A percentile compares a stretch with the other conserved stretches of the same genome.
Conservation (phyloP, 2,797 vertebrate genomes). For the Enteromius afrohamiltoni region DNA sequence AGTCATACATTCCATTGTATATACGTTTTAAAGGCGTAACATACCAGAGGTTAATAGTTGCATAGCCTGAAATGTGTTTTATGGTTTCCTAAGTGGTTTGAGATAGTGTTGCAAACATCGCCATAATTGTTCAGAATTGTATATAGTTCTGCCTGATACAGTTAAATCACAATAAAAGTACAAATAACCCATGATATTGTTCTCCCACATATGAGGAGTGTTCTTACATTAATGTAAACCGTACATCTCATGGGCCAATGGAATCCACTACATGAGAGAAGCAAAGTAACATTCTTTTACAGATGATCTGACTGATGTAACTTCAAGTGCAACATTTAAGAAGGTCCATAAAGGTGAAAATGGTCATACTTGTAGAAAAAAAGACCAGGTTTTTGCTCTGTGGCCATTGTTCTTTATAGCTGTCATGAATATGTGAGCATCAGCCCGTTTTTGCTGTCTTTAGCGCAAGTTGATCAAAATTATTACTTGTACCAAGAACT, state of each 20-base stretch:
- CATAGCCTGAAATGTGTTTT: slow-evolving; percentile 60
- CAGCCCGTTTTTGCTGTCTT: slow-evolving; percentile 28
- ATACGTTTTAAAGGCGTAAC: slow-evolving; percentile 56
- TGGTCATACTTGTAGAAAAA: slow-evolving; percentile 27
- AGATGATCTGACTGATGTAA: slow-evolving; percentile 42
- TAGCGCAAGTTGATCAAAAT: slow-evolving; percentile 15
- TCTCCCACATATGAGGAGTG: slow-evolving; percentile 35
- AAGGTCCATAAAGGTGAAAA: slow-evolving; percentile 30
- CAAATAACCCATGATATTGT: slow-evolving; percentile 42
- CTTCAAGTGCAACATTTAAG: slow-evolving; percentile 54
- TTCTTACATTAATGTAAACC: slow-evolving; percentile 36
- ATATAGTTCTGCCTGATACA: slow-evolving; percentile 52
- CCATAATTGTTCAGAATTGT: slow-evolving; percentile 43
- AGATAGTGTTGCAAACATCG: slow-evolving; percentile 49
- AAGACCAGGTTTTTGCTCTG: slow-evolving; percentile 51
- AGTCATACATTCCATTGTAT: slow-evolving; percentile 60
- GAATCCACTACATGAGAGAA: slow-evolving; percentile 44
- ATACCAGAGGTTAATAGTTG: slow-evolving; percentile 60
- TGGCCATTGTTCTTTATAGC: slow-evolving; percentile 36
- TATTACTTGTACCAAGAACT: slow-evolving; percentile 51
- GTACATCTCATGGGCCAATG: slow-evolving; percentile 27
- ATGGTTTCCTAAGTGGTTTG: slow-evolving; percentile 43
- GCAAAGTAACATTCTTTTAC: slow-evolving; percentile 44
- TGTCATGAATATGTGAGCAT: slow-evolving; percentile 25
- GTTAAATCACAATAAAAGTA: slow-evolving; percentile 55